Percentiles rank a stretch among this genome's conserved stretches.
These are phyloP conservation scores for Trachymyrmex septentrionalis DNA, from an alignment of 1,140 invertebrate species.

Conservation along the genomic window DNA sequence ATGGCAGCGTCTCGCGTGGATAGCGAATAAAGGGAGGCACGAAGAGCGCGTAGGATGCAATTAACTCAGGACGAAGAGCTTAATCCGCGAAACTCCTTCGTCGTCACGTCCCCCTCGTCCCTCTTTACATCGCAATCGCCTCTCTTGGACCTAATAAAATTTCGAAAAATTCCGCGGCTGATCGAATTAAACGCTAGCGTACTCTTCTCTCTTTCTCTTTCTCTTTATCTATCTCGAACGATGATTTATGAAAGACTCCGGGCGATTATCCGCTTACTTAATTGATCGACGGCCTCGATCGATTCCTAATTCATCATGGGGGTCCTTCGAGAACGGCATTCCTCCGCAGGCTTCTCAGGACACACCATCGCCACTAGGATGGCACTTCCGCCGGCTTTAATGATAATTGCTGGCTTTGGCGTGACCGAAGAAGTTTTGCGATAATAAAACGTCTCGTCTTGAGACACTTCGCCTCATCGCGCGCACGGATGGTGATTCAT, in stretches of 20 bases:
- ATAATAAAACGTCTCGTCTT: conserved; percentile 52
- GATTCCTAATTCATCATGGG: conserved; percentile 74
- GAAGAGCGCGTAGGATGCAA: conserved; percentile 54
- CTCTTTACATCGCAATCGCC: conserved; percentile 35
- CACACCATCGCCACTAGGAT: conserved; percentile 9
- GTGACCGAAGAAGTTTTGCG: conserved; percentile 51
- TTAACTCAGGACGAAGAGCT: conserved; percentile 63
- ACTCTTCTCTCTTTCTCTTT: background rate
- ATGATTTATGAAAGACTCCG: conserved; percentile 75
- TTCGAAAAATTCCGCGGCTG: conserved; percentile 54
- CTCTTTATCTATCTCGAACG: background rate
- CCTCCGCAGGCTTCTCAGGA: conserved; percentile 26
- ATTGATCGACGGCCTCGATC: conserved; percentile 68
- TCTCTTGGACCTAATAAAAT: conserved; percentile 48
- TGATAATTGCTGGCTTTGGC: conserved; percentile 61
- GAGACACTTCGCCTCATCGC: background rate
- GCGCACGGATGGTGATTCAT: conserved; percentile 21
- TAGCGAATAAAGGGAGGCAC: conserved; percentile 45
- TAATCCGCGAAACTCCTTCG: conserved; percentile 68
- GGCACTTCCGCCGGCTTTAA: conserved; percentile 50
- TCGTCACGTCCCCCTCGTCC: conserved; percentile 63
- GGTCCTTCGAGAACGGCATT: conserved; percentile 50
- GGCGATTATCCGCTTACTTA: conserved; percentile 70
- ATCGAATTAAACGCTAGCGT: conserved; percentile 51
- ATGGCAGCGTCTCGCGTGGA: conserved; percentile 58